phyloP scores from a whole-genome alignment of 2,113 vertebrate genomes.

The Scartelaos histophorus region DNA sequence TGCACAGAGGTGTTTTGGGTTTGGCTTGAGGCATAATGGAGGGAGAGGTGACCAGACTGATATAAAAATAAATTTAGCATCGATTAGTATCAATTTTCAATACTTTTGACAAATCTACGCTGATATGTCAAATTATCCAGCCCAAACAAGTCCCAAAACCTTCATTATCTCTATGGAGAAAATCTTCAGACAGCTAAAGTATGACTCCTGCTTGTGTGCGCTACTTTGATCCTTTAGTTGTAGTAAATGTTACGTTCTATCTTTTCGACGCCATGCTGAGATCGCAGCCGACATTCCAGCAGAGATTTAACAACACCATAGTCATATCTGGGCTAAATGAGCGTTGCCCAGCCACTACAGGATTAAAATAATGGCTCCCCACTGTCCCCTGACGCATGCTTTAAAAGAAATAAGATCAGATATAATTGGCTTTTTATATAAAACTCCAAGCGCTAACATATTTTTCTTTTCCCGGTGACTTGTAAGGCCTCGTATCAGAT shows the following conservation, averaged over 20 bases:
- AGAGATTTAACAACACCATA: constrained; percentile 20
- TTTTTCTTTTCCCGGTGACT: constrained; percentile 48
- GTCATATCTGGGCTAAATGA: constrained; percentile 51
- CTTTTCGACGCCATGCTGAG: constrained; percentile 10
- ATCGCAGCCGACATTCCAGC: constrained; percentile 31
- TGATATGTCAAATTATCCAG: not conserved
- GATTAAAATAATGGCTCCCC: constrained; percentile 50
- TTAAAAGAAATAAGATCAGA: constrained; percentile 38
- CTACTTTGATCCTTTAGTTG: constrained; percentile 15
- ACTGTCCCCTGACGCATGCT: constrained; percentile 38
- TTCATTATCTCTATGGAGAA: constrained; percentile 7
- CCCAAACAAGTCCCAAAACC: not conserved
- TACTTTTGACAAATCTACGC: no score
- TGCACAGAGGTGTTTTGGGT: no score
- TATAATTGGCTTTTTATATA: constrained; percentile 66
- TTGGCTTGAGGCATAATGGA: no score
- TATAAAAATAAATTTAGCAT: no score
- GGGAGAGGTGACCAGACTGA: no score
- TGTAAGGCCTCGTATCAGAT: constrained; percentile 51
- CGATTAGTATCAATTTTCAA: no score
- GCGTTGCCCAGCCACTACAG: constrained; percentile 30
- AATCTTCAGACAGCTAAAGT: constrained; percentile 13
- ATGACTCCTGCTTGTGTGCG: constrained; percentile 5
- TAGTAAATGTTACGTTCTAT: constrained; percentile 8
- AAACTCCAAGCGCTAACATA: constrained; percentile 36